Conservation (phyloP, 2,113 vertebrate genomes). For the Gadus chalcogrammus region DNA sequence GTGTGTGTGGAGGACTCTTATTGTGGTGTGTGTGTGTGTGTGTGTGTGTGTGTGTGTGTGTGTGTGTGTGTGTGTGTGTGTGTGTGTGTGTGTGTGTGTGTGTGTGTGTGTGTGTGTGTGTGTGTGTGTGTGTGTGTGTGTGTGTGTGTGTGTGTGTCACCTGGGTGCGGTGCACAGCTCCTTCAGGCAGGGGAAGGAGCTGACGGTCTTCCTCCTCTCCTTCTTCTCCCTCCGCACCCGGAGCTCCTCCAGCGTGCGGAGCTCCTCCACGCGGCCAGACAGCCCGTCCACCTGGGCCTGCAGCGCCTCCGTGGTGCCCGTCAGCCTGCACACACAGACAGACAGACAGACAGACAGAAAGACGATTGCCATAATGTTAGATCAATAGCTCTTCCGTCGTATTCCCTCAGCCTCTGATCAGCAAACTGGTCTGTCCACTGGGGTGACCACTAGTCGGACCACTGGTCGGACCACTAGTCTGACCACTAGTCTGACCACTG, state of each 20-base stretch:
- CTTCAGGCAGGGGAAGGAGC: conserved; percentile 94
- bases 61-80: too few relatives aligned
- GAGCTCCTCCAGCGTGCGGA: conserved; percentile 87
- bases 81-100: too few relatives aligned
- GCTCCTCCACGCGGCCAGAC: conserved; percentile 87
- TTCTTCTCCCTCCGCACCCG: conserved; percentile 84
- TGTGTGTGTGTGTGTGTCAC: conserved; percentile 49
- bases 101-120: background rate
- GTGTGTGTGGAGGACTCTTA: too few relatives aligned
- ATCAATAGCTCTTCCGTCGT: too few relatives aligned
- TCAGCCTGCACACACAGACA: conserved; percentile 79
- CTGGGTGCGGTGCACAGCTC: conserved; percentile 88
- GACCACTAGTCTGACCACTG: too few relatives aligned
- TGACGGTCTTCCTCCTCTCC: conserved; percentile 87
- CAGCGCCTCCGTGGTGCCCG: conserved; percentile 84
- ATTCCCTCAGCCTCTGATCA: too few relatives aligned
- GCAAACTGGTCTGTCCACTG: background rate
- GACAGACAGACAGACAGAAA: too few relatives aligned
- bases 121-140: background rate
- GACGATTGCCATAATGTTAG: too few relatives aligned
- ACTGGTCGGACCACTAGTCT: background rate
- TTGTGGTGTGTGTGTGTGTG: too few relatives aligned
- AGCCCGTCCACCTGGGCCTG: conserved; percentile 92
- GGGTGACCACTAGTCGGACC: conserved; percentile 6
- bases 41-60: too few relatives aligned